These are phyloP conservation scores for Protobothrops flavoviridis DNA, from an alignment of 2,113 vertebrate species.

Conservation along the genomic window DNA sequence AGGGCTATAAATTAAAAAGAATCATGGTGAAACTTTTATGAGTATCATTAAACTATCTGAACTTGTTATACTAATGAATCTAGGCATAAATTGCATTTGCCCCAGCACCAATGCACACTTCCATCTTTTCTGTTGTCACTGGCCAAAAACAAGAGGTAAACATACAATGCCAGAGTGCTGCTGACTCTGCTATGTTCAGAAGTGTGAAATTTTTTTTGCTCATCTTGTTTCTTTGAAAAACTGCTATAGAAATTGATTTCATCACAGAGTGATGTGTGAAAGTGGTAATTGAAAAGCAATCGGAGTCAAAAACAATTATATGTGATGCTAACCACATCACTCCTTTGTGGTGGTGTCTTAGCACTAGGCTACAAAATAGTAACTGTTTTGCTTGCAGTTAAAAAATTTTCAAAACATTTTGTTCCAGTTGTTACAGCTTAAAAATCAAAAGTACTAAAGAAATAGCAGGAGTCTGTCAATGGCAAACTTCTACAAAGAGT, in stretches of 20 bases:
- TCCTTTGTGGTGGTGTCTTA: background rate
- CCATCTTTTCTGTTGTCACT: background rate
- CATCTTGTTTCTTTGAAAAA: background rate
- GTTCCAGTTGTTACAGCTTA: conserved; percentile 61
- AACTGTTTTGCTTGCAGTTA: conserved; percentile 65
- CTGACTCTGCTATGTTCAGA: background rate
- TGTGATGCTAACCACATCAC: conserved; percentile 16
- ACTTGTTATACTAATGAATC: background rate
- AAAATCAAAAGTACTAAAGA: conserved; percentile 66
- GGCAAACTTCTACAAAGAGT: conserved; percentile 62
- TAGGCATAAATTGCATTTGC: background rate
- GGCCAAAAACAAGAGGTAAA: background rate
- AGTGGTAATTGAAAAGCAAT: background rate
- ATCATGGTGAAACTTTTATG: background rate
- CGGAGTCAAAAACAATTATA: background rate
- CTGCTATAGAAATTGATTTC: background rate
- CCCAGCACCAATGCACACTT: background rate
- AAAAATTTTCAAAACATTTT: conserved; percentile 61
- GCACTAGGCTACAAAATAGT: conserved; percentile 2
- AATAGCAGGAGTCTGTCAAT: conserved; percentile 66
- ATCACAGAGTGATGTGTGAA: background rate
- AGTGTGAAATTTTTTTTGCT: background rate
- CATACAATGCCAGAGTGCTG: background rate
- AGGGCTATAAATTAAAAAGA: background rate
- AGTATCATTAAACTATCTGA: background rate